Percentiles rank a stretch among this genome's conserved stretches.
phyloP scores from a whole-genome alignment of 2,797 vertebrate species.

The Chloroceryle amazona region DNA sequence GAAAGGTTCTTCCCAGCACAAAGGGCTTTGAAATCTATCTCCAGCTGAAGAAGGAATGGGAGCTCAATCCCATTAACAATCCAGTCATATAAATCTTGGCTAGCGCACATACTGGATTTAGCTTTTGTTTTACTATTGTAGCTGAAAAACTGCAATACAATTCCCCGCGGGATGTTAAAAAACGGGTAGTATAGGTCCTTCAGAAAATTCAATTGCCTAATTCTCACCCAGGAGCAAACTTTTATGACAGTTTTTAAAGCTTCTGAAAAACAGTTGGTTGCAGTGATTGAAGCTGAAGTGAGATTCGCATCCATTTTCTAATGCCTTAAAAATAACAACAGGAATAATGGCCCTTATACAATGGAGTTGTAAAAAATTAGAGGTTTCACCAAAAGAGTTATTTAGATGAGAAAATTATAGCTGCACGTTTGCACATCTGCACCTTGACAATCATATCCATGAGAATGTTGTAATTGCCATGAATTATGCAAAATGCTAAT shows the following conservation, averaged over 20 bases:
- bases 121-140: constrained; percentile 43
- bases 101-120: not conserved
- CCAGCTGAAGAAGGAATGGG: not conserved
- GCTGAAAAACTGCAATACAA: constrained; percentile 8
- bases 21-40: not conserved
- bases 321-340: constrained; percentile 71
- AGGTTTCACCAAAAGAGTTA: constrained; percentile 76
- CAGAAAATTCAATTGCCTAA: constrained; percentile 50
- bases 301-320: constrained; percentile 61
- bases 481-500: constrained; percentile 88
- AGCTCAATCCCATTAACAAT: constrained; percentile 20
- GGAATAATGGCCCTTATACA: constrained; percentile 70
- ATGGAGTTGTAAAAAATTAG: constrained; percentile 76
- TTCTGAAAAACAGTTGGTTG: constrained; percentile 49
- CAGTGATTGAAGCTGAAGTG: constrained; percentile 67
- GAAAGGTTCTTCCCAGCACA: not conserved
- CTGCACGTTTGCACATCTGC: constrained; percentile 82
- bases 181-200: not conserved
- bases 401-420: constrained; percentile 83
- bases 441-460: constrained; percentile 84
- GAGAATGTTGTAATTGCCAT: constrained; percentile 81
- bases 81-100: not conserved
- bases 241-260: constrained; percentile 61
- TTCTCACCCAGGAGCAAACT: constrained; percentile 60
- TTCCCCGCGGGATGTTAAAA: constrained; percentile 29